Percentiles rank a stretch among this genome's conserved stretches.
These are phyloP conservation scores for Labrus mixtus DNA, from an alignment of 2,113 vertebrate genomes.

Conservation along the genomic window DNA sequence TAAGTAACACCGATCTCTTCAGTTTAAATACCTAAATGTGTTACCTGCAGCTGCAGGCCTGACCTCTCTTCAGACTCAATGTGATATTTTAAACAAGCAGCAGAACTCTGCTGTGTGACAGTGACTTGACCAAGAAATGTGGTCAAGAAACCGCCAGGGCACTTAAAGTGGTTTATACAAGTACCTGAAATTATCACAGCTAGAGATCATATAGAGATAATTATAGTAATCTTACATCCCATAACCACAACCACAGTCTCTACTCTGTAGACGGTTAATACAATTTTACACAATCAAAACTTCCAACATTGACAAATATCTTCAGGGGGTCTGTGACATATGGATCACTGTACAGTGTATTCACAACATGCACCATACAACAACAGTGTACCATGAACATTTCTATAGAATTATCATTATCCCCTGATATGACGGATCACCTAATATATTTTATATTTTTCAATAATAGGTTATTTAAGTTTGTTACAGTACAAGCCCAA, in stretches of 20 bases:
- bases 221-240: conserved; percentile 38
- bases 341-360: too few species aligned
- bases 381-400: background rate
- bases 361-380: too few species aligned
- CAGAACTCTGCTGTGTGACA: background rate
- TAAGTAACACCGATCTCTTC: conserved; percentile 7
- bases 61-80: background rate
- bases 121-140: background rate
- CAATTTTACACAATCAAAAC: background rate
- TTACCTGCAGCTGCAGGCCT: background rate
- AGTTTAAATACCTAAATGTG: background rate
- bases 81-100: background rate
- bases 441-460: too few species aligned
- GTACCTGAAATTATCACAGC: conserved; percentile 8
- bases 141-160: background rate
- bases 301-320: background rate
- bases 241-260: conserved; percentile 19
- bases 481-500: too few species aligned
- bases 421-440: background rate
- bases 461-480: too few species aligned
- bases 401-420: background rate
- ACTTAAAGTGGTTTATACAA: conserved; percentile 1
- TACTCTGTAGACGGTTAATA: conserved; percentile 5
- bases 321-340: background rate
- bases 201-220: conserved; percentile 35